Conservation (phyloP, 2,888 invertebrate species). For the Esperia sulphurella region DNA sequence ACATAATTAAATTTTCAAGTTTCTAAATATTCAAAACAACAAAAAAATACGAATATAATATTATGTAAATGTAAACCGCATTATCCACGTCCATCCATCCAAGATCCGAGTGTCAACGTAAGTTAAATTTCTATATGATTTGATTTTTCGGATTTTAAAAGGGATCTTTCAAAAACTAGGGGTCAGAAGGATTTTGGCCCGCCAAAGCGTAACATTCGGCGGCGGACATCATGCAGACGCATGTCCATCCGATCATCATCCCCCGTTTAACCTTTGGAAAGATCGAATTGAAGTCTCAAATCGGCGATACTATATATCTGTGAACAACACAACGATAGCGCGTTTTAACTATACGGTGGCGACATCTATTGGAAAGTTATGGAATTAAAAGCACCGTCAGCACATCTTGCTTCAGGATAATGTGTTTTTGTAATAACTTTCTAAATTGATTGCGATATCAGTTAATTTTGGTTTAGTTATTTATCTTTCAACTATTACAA, state of each 20-base stretch:
- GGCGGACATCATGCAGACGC: slow-evolving; percentile 67
- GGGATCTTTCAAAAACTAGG: slow-evolving; percentile 52
- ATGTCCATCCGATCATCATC: slow-evolving; percentile 67
- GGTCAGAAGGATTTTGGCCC: slow-evolving; percentile 69
- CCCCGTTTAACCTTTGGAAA: slow-evolving; percentile 76
- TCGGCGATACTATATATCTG: not conserved
- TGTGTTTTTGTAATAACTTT: too few relatives aligned
- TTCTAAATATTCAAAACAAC: too few relatives aligned
- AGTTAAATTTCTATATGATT: too few relatives aligned
- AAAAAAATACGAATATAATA: too few relatives aligned
- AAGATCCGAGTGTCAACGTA: too few relatives aligned
- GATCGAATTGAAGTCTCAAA: slow-evolving; percentile 33
- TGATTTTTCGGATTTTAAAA: not conserved
- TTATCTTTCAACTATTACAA: too few relatives aligned
- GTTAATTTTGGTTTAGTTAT: too few relatives aligned
- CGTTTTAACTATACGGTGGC: slow-evolving; percentile 32
- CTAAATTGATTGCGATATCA: too few relatives aligned
- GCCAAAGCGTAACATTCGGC: slow-evolving; percentile 70
- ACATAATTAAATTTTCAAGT: too few relatives aligned
- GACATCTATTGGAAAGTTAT: slow-evolving; percentile 39
- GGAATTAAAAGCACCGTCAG: not conserved
- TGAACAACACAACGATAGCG: slow-evolving; percentile 37
- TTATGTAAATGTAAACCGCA: too few relatives aligned
- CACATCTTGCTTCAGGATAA: too few relatives aligned
- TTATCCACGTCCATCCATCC: too few relatives aligned